Conservation (phyloP, 2,888 invertebrate species). For the Campoplex capitator region DNA sequence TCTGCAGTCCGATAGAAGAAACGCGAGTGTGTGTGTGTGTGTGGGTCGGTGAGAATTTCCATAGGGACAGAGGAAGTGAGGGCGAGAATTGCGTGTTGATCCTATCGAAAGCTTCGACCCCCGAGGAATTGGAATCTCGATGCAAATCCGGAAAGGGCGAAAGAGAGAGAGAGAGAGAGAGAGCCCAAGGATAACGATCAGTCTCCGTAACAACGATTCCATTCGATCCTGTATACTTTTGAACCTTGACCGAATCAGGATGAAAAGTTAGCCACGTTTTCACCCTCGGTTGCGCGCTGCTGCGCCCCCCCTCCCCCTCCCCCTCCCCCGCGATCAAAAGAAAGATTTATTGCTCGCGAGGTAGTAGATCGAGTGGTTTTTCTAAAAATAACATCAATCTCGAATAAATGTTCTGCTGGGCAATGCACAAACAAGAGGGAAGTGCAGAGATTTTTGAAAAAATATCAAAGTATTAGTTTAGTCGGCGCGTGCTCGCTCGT, state of each 20-base stretch:
- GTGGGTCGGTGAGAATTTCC: conserved; percentile 27
- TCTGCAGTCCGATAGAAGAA: neutral
- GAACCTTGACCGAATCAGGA: conserved; percentile 70
- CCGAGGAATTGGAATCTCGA: conserved; percentile 60
- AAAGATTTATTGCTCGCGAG: conserved; percentile 51
- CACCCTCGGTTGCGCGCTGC: neutral
- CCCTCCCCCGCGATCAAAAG: neutral
- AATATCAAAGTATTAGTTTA: neutral
- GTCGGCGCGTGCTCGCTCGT: neutral
- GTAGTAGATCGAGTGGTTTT: neutral
- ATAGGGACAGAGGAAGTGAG: conserved; percentile 18
- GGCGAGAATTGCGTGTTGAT: conserved; percentile 63
- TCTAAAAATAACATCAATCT: conserved; percentile 1
- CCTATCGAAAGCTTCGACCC: conserved; percentile 59
- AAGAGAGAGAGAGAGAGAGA: no score
- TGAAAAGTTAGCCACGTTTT: conserved; percentile 39
- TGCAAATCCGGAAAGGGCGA: conserved; percentile 63
- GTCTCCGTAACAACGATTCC: conserved; percentile 50
- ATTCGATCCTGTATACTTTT: conserved; percentile 37
- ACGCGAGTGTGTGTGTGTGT: neutral
- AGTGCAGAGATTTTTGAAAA: neutral
- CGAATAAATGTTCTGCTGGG: neutral
- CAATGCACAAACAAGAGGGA: neutral
- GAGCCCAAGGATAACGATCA: conserved; percentile 64
- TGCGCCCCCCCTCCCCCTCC: neutral